phyloP scores from a whole-genome alignment of 2,113 vertebrate genomes.

The Piaya cayana region DNA sequence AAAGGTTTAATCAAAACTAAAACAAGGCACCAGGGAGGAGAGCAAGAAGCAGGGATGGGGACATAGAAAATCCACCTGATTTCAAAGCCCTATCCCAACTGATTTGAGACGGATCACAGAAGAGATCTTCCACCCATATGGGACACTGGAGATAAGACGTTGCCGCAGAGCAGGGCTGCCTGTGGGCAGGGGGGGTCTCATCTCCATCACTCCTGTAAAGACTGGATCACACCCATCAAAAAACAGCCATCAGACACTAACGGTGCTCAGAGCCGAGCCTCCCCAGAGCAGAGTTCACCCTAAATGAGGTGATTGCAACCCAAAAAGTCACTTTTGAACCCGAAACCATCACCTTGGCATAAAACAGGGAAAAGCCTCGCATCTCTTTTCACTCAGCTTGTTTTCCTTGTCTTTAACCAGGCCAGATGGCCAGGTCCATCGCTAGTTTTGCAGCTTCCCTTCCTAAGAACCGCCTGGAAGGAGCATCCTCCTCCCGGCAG shows the following conservation, averaged over 20 bases:
- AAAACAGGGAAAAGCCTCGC: neutral
- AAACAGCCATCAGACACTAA: neutral
- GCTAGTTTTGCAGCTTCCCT: neutral
- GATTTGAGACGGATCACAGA: neutral
- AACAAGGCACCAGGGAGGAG: neutral
- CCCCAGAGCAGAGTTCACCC: neutral
- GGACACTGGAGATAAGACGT: neutral
- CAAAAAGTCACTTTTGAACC: neutral
- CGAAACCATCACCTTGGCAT: neutral
- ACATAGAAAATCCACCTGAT: neutral
- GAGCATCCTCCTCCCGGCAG: fast-evolving
- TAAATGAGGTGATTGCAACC: neutral
- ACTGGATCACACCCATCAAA: fast-evolving
- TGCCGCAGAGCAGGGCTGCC: neutral
- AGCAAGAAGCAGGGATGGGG: neutral
- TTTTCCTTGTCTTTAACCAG: neutral
- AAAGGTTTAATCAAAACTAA: neutral
- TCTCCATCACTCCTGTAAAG: fast-evolving
- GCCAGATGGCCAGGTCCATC: neutral
- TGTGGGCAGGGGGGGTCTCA: fast-evolving
- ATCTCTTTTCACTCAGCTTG: neutral
- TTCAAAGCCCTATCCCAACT: neutral
- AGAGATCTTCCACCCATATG: fast-evolving
- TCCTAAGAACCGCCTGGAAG: neutral
- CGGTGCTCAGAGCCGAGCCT: fast-evolving